Evolutionary conservation across 35 echinoderm and acorn worm species (phyloP), one percentile per base, ranked within the genome.

Genomic region (Apostichopus parvimensis): DNA sequence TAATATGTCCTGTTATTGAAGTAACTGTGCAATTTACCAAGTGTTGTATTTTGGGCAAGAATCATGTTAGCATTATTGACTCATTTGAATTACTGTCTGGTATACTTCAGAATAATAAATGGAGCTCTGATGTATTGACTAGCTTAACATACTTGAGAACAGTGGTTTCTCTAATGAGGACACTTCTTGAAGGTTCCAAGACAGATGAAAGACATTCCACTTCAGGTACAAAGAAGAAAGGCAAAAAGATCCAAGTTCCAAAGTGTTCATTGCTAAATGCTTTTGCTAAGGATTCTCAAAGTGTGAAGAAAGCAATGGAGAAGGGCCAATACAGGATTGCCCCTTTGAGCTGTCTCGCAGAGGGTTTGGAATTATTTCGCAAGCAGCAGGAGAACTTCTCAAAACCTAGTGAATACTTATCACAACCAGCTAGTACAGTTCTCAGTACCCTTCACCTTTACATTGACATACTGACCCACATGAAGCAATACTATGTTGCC

Each of bases 21-120:
- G 82, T 95, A 57, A 65, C 65, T 80, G 73, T 98, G 24, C 96
- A 94, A 79, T 88, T 80, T 90, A 71, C 91, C 34, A 94, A 94
- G 78, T 92, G 91, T 66, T 94, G 86, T 73, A 23, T 89, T 58
- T 28, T 91, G 73, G 56, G 14, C 12, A 18, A 54, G 13, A 59
- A 59, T 8, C 73, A 78, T 60, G 4, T 57, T 59, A 73, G 79
- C 18, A 18, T 59, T 26, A 23, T 11, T 57, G 77, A 79, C 6
- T 9, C 55, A 10, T 8, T 23, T 59, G 45, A 78, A 78, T 14
- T 57, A 77, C 73, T 91, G 18, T 91, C 22, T 15, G 76, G 79
- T 60, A 17, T 79, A 55, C 73, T 91, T 7, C 72, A 79, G 10
- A 91, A 78, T 18, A 17, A 15, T 34, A 73, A 88, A 54, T 53